Conservation (phyloP, 2,113 vertebrate species). For the Sialia sialis region DNA sequence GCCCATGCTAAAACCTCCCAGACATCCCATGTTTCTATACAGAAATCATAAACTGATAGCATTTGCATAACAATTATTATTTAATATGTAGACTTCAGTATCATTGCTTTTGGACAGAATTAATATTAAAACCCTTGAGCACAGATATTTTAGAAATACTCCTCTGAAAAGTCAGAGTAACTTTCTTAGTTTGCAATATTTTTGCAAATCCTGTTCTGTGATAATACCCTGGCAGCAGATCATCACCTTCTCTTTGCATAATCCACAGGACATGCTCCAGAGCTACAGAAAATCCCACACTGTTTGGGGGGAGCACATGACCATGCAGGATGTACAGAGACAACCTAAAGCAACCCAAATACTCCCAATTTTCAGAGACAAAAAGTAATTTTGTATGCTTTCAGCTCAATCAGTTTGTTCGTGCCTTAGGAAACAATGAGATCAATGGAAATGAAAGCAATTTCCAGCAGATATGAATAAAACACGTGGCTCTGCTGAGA, state of each 20-base stretch:
- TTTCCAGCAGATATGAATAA: constrained; percentile 41
- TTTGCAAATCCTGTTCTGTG: not conserved
- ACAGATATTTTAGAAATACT: not conserved
- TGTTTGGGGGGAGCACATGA: not conserved
- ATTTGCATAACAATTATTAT: constrained; percentile 9
- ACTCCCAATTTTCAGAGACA: not conserved
- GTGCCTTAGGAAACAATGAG: constrained; percentile 12
- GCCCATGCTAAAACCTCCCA: not conserved
- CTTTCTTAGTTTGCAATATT: not conserved
- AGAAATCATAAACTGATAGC: not conserved
- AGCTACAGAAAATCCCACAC: not conserved
- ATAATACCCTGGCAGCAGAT: not conserved
- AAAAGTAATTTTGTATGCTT: constrained; percentile 15
- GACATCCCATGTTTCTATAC: not conserved
- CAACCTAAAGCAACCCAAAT: not conserved
- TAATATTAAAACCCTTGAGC: not conserved
- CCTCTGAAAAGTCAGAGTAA: not conserved
- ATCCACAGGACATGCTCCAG: not conserved
- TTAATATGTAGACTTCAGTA: not conserved
- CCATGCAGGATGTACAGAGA: not conserved
- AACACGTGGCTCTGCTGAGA: not conserved
- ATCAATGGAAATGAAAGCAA: constrained; percentile 3
- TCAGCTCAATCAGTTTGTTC: not conserved
- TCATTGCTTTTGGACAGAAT: not conserved
- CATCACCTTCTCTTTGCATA: not conserved